Evolutionary conservation across 2,113 vertebrate genomes (phyloP), one percentile per base, ranked within the genome.

Genomic region (Rhabdomys dilectus): DNA sequence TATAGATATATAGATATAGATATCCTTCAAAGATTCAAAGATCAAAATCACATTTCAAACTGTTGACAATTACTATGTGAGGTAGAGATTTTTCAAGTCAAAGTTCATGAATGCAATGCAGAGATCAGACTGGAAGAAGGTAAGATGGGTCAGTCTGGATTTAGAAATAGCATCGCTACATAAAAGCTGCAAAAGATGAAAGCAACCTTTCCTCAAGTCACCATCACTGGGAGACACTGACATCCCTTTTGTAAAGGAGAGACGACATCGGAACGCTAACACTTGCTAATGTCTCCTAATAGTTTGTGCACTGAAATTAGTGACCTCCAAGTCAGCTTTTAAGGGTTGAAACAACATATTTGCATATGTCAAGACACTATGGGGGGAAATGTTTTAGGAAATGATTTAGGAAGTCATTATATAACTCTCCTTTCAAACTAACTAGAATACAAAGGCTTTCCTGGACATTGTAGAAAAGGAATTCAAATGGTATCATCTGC

Each of bases 401-500:
- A 2, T 53, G 10, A 39, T 68, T 76, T 94, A 58, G 36, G n/a
- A 96, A 84, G 3, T 5, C 84, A 51, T 51, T 64, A 12, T n/a
- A 19, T 36, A 29, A 62, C 39, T 64, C 24, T 75, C 11, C 26
- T 48, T 29, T 78, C 68, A 11, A 1, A 34, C 42, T 85, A 85
- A 62, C 17, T 48, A 84, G 56, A 73, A 84, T 90, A 72, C 4
- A 92, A 60, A 97, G 88, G 91, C 36, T 42, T 94, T 95, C 91
- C 93, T 95, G 68, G 89, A 82, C 60, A 87, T 36, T 93, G 22
- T 39, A 82, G 60, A 48, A 76, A 91, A 93, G 53, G 19, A 39
- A 88, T 94, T 86, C 58, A 95, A 96, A 73, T 3, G 95, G 84
- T 11, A 62, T 91, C 92, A 91, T 96, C 95, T 96, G 93, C 58